phyloP scores from a whole-genome alignment of 2,797 vertebrate genomes.

The Chelon auratus region DNA sequence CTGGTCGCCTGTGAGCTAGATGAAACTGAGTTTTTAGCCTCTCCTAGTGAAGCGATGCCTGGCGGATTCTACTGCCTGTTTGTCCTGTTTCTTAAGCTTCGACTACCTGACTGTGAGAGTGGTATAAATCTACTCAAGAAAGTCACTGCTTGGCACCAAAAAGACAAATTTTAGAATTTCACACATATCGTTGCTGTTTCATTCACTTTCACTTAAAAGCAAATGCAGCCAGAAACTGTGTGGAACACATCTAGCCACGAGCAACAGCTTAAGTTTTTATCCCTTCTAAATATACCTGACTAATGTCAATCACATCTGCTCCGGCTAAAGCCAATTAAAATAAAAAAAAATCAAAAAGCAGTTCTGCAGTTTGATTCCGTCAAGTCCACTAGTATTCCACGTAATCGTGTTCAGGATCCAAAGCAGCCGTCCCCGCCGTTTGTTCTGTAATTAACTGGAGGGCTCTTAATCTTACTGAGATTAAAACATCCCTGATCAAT shows the following conservation, averaged over 20 bases:
- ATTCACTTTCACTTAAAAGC: neutral
- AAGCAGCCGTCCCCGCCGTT: conserved; percentile 56
- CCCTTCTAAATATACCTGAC: no score
- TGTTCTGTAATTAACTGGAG: conserved; percentile 76
- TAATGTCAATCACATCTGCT: neutral
- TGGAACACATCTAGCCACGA: neutral
- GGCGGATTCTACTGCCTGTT: no score
- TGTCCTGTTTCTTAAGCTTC: no score
- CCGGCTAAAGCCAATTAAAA: neutral
- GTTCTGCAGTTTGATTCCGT: conserved; percentile 25
- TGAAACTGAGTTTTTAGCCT: no score
- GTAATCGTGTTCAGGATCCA: conserved; percentile 61
- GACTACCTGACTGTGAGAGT: no score
- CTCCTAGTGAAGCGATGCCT: no score
- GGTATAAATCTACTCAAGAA: no score
- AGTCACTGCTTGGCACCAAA: neutral
- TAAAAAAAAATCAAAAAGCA: neutral
- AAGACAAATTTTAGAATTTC: neutral
- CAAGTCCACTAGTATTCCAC: conserved; percentile 45
- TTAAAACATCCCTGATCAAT: conserved; percentile 74
- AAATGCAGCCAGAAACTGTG: neutral
- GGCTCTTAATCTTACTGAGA: conserved; percentile 68
- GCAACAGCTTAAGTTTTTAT: neutral
- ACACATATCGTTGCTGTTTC: neutral
- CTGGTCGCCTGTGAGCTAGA: no score